These are phyloP conservation scores for Etheostoma perlongum DNA, from an alignment of 2,797 vertebrate species.

Conservation along the genomic window DNA sequence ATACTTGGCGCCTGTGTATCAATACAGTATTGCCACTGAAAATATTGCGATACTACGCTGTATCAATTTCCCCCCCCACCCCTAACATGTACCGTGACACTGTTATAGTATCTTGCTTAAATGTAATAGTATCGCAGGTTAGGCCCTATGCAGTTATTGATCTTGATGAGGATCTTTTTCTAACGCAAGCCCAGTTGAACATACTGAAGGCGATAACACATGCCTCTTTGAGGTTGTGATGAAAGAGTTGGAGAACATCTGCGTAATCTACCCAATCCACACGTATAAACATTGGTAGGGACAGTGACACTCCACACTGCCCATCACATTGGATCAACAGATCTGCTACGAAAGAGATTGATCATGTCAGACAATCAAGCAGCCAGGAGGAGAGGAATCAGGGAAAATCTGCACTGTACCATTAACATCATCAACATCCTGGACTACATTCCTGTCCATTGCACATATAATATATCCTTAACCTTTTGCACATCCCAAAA, in stretches of 20 bases:
- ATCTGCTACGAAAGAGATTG: background rate
- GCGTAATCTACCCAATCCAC: background rate
- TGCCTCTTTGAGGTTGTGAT: background rate
- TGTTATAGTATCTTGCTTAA: background rate
- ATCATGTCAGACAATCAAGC: slow-evolving; percentile 3
- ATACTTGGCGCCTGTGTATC: too few species aligned
- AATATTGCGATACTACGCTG: too few species aligned
- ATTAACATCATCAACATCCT: too few species aligned
- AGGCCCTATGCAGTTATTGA: background rate
- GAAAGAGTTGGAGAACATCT: too few species aligned
- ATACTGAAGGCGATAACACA: background rate
- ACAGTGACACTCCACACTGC: background rate
- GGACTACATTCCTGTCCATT: too few species aligned
- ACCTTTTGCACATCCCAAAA: too few species aligned
- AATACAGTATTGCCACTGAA: too few species aligned
- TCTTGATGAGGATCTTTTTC: background rate
- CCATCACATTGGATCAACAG: background rate
- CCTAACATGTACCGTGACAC: background rate
- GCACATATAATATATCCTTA: too few species aligned
- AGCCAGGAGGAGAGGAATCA: background rate
- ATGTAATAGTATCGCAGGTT: background rate
- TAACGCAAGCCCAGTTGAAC: background rate
- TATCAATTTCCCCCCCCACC: too few species aligned
- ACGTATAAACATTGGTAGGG: background rate
- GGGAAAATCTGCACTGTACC: background rate